A percentile compares a stretch with the other conserved stretches of the same genome.
phyloP scores from a whole-genome alignment of 2,797 vertebrate species.

The Orestias chungarensis region DNA sequence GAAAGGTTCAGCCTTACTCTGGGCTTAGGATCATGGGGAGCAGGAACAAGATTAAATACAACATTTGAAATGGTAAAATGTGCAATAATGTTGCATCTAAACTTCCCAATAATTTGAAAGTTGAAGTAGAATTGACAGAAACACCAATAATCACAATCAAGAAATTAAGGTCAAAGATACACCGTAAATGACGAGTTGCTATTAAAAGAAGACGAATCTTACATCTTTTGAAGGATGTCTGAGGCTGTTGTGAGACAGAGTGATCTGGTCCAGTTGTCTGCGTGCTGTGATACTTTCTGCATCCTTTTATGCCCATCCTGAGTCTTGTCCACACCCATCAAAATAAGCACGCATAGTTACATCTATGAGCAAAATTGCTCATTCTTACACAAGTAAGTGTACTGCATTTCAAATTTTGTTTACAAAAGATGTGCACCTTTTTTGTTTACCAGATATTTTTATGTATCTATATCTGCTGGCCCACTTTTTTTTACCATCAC shows the following conservation, averaged over 20 bases:
- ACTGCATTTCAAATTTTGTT: not conserved
- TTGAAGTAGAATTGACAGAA: no score
- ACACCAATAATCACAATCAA: no score
- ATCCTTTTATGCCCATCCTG: conserved; percentile 1
- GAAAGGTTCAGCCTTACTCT: not conserved
- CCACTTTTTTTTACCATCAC: no score
- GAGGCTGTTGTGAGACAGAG: not conserved
- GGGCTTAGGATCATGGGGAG: not conserved
- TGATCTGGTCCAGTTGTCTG: not conserved
- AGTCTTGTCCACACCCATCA: not conserved
- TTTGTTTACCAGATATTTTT: no score
- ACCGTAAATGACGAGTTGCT: not conserved
- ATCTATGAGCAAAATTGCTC: not conserved
- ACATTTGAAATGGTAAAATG: not conserved
- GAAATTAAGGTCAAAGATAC: not conserved
- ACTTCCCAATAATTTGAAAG: not conserved
- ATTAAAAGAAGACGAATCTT: not conserved
- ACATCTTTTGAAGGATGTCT: not conserved
- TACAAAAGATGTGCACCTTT: no score
- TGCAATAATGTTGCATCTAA: not conserved
- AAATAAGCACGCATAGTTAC: no score
- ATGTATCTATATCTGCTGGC: no score
- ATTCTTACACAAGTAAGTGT: not conserved
- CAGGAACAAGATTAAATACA: not conserved
- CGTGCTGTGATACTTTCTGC: not conserved